Conservation (phyloP, 2,113 vertebrate genomes). For the Hydrolagus affinis region DNA sequence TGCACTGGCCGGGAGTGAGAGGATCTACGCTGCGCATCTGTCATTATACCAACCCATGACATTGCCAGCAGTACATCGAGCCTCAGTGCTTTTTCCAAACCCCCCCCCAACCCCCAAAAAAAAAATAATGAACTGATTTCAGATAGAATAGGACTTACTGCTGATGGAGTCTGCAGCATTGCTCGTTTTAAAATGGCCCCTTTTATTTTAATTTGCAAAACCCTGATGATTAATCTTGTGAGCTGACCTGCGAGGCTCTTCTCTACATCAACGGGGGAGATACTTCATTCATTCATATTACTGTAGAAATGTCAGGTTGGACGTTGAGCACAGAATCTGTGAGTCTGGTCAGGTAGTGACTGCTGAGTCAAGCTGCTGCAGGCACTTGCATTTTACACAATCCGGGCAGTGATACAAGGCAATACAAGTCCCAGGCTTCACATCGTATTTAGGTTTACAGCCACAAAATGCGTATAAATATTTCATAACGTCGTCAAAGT, state of each 20-base stretch:
- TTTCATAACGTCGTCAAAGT: background rate
- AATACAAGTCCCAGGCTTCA: background rate
- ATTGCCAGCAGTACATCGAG: background rate
- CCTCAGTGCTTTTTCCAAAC: background rate
- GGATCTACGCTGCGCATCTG: too few species aligned
- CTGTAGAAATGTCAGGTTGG: slow-evolving; percentile 24
- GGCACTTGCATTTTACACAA: slow-evolving; percentile 31
- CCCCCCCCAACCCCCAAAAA: too few species aligned
- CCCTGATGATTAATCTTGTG: slow-evolving; percentile 7
- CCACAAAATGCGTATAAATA: background rate
- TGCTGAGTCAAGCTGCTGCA: slow-evolving; percentile 44
- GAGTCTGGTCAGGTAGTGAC: slow-evolving; percentile 41
- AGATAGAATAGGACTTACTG: too few species aligned
- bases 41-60: too few species aligned
- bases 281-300: slow-evolving; percentile 23
- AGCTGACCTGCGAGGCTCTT: slow-evolving; percentile 4
- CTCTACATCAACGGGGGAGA: background rate
- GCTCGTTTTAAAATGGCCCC: background rate
- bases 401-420: background rate
- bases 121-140: background rate
- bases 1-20: too few species aligned
- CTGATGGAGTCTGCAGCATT: background rate
- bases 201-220: slow-evolving; percentile 25
- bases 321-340: slow-evolving; percentile 38
- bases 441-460: background rate